Base-by-base conservation (phyloP, 2,888 invertebrate genomes). In the Strigamia maritima region DNA sequence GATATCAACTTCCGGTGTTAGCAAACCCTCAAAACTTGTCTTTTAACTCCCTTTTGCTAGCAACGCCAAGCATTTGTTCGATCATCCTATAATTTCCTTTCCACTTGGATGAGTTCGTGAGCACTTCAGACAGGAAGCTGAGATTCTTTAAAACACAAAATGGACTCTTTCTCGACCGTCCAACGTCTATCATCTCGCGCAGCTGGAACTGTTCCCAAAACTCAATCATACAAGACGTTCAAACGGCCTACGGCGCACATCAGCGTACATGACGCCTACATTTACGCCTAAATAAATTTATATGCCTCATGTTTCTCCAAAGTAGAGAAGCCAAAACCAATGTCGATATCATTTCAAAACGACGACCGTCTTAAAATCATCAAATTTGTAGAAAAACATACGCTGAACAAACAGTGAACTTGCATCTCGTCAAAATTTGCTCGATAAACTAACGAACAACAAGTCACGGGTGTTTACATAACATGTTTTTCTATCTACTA, bases 121-220 rank as follows among this genome's bases (percentile, higher is more conserved):
- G 70, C 70, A 70, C 24, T 26, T 28, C 12, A 26, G 26, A n/a
- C 70, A 70, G 70, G 70, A 70, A 70, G 70, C 70, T 26, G 70
- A 70, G 70, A 70, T 70, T 70, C 70, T 70, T 70, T 70, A 70
- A 70, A 70, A 70, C 70, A 70, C 70, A 70, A 70, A 70, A 70
- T 70, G 70, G 70, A 24, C 70, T 70, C 70, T 70, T 70, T 26
- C 70, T 70, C 70, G 28, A 70, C 70, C 70, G n/a, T 28, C 26
- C 26, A 26, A 70, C 24, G 70, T 70, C 70, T 70, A 70, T 70
- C 70, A 70, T 70, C 70, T 26, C 70, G n/a, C 70, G 26, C 70
- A 70, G 70, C 70, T 70, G 70, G 70, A 70, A 70, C 26, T 8
- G 70, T 70, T 70, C 70, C 70, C 70, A 70, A 70, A 70, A 70